A percentile compares a stretch with the other conserved stretches of the same genome.
These are phyloP conservation scores for Pogonocherus hispidulus DNA, from an alignment of 2,888 invertebrate species.

Conservation along the genomic window DNA sequence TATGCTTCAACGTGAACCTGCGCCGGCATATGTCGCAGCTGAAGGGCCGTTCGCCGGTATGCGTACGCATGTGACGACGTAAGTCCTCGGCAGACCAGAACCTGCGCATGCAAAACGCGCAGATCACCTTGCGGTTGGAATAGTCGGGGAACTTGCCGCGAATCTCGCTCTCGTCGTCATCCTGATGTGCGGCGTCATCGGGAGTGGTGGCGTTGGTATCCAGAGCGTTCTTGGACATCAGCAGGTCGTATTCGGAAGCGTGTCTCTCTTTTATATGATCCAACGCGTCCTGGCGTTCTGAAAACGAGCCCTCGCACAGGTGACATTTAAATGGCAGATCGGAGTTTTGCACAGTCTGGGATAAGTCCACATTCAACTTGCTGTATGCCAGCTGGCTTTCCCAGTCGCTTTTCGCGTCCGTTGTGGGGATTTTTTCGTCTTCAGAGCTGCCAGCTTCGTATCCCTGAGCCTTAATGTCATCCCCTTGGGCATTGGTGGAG, in stretches of 20 bases:
- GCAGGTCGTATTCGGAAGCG: constrained; percentile 81
- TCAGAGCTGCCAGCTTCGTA: constrained; percentile 68
- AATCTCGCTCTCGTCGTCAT: constrained; percentile 79
- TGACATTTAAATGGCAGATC: constrained; percentile 93
- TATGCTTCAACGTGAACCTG: constrained; percentile 92
- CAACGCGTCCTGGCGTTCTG: constrained; percentile 83
- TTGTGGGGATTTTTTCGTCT: constrained; percentile 67
- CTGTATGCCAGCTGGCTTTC: constrained; percentile 59
- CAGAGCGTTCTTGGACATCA: constrained; percentile 86
- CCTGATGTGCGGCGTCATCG: constrained; percentile 69
- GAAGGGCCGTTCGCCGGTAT: constrained; percentile 93
- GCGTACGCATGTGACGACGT: constrained; percentile 93
- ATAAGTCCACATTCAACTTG: constrained; percentile 42
- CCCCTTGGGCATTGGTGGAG: constrained; percentile 68
- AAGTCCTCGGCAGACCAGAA: constrained; percentile 97
- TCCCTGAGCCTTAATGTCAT: constrained; percentile 65
- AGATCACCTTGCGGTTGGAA: constrained; percentile 88
- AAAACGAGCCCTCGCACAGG: constrained; percentile 89
- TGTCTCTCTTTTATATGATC: constrained; percentile 86
- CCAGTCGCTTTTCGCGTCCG: constrained; percentile 60
- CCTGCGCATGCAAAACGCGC: constrained; percentile 92
- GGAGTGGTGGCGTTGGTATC: constrained; percentile 73
- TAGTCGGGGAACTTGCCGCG: constrained; percentile 89
- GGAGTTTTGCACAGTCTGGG: constrained; percentile 66
- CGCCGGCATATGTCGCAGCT: constrained; percentile 91